A percentile compares a stretch with the other conserved stretches of the same genome.
Evolutionary conservation across 1,140 invertebrate species (phyloP).

Genomic region (Drosophila parvula): DNA sequence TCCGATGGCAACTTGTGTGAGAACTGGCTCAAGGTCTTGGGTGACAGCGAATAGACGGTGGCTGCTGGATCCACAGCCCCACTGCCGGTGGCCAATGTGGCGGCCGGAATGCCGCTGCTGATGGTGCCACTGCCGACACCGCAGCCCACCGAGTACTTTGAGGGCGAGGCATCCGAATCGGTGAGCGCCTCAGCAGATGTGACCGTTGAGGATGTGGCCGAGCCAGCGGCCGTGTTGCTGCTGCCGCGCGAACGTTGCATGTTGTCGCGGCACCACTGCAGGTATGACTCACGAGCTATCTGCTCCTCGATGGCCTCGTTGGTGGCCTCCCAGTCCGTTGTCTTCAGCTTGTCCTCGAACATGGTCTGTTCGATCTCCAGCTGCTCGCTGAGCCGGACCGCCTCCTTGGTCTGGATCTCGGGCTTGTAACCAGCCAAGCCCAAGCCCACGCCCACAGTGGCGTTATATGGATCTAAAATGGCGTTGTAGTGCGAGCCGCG

Average conservation of each 20-base stretch:
- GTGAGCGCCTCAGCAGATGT: slow-evolving; percentile 77
- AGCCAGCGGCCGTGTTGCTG: slow-evolving; percentile 64
- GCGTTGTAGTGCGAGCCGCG: slow-evolving; percentile 96
- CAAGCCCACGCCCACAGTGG: slow-evolving; percentile 93
- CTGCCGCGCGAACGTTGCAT: slow-evolving; percentile 86
- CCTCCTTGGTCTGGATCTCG: slow-evolving; percentile 91
- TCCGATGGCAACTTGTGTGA: slow-evolving; percentile 64
- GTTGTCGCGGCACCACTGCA: slow-evolving; percentile 93
- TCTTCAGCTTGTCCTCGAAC: slow-evolving; percentile 96
- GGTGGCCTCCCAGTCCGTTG: slow-evolving; percentile 97
- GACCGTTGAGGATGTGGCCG: slow-evolving; percentile 79
- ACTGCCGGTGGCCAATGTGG: slow-evolving; percentile 36
- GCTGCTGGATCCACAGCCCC: slow-evolving; percentile 26
- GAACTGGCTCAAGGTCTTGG: slow-evolving; percentile 66
- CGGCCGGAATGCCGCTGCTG: slow-evolving; percentile 28
- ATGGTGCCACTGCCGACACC: slow-evolving; percentile 38
- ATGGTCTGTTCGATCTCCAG: slow-evolving; percentile 94
- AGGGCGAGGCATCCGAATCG: slow-evolving; percentile 75
- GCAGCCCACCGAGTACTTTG: slow-evolving; percentile 68
- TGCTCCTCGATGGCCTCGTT: slow-evolving; percentile 96
- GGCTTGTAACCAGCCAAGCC: slow-evolving; percentile 94
- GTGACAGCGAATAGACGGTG: slow-evolving; percentile 47
- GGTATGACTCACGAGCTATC: slow-evolving; percentile 94
- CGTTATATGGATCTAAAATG: slow-evolving; percentile 94
- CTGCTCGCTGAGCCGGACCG: slow-evolving; percentile 92